Base-by-base conservation (phyloP, 2,797 vertebrate genomes). In the Adelosebastes latens region DNA sequence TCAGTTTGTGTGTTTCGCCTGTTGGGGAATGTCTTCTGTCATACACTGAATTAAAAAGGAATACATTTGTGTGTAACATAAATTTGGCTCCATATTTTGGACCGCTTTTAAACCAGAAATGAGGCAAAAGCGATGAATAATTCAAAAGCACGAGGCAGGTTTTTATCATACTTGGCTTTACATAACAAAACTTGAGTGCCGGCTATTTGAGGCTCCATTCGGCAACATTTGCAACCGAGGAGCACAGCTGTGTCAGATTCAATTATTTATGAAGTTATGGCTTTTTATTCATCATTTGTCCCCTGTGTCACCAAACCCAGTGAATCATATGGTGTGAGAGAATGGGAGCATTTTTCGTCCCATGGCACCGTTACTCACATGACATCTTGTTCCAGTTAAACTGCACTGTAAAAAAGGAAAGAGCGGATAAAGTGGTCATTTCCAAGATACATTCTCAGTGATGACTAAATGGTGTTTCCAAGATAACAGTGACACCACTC, bases 241-340 rank as follows among this genome's bases (percentile, higher is more conserved):
- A 80, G 69, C 82, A 75, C 90, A 89, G 87, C 85, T 88, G 89
- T 91, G 91, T 86, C 86, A 25, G 7, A 67, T 72, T 92, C 60
- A 88, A 89, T 90, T 88, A 92, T 90, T 87, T 77, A 92, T 90
- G 83, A 86, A 84, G 84, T 86, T 86, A 49, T 74, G 75, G 70
- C 66, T 81, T 89, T 89, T 86, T 84, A 82, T 88, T 87, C 89
- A 80, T 80, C 82, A 86, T 92, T 84, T 84, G 75, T 90, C 86
- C 89, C 92, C 39, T 8, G 77, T 82, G 88, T 85, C 77, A 75
- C 76, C 74, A 79, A 83, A 81, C 67, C 77, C 79, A 75, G 68
- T 90, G 87, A 82, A 68, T 89, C 74, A 83, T 65, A 76, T 4
- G 22, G 71, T 69, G 46, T 80, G 84, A 80, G 82, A 78, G 68